Percentiles rank a stretch among this genome's conserved stretches.
phyloP scores from a whole-genome alignment of 2,888 invertebrate species.

The Saturnia japonica region DNA sequence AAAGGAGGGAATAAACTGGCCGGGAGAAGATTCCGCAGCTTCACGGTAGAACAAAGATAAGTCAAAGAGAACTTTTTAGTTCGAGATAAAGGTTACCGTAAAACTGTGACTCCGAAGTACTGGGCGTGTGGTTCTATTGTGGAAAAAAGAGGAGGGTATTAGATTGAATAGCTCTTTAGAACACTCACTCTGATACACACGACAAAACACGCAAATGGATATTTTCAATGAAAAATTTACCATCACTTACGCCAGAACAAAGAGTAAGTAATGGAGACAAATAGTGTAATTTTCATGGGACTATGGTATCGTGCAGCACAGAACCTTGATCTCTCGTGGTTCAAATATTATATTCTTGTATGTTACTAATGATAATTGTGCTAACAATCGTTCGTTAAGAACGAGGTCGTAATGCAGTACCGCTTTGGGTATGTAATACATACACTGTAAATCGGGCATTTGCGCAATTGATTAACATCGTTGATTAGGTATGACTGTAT shows the following conservation, averaged over 20 bases:
- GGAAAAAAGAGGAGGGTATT: no score
- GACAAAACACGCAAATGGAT: no score
- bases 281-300: slow-evolving; percentile 15
- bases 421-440: slow-evolving; percentile 42
- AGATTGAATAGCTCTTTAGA: no score
- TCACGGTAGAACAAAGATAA: no score
- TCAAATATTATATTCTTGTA: slow-evolving; percentile 48
- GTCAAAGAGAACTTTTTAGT: no score
- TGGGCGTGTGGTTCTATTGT: no score
- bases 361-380: slow-evolving; percentile 57
- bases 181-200: no score
- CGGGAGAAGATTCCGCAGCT: no score
- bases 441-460: slow-evolving; percentile 45
- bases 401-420: slow-evolving; percentile 55
- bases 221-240: background rate
- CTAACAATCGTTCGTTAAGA: slow-evolving; percentile 66
- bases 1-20: no score
- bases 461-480: slow-evolving; percentile 46
- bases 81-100: no score
- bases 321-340: slow-evolving; percentile 61
- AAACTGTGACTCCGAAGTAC: no score
- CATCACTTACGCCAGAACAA: background rate
- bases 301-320: slow-evolving; percentile 46
- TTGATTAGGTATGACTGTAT: slow-evolving; percentile 23
- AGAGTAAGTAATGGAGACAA: background rate